Evolutionary conservation across 2,113 vertebrate genomes (phyloP).

Genomic region (Geococcyx californianus): DNA sequence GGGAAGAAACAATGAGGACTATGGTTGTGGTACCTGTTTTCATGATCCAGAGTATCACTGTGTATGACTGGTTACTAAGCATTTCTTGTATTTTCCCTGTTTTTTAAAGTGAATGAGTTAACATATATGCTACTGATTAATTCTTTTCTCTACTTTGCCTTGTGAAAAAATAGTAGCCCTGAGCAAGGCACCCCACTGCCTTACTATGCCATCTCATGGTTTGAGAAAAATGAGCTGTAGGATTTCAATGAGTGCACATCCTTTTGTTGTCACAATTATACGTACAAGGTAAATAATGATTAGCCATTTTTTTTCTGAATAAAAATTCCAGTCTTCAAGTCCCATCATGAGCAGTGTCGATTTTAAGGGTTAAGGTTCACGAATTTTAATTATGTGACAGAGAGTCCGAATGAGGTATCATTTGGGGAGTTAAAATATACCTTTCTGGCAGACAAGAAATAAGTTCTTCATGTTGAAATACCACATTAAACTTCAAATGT

Average conservation of each 20-base stretch:
- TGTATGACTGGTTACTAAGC: not conserved
- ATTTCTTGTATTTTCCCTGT: constrained; percentile 11
- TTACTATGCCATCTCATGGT: not conserved
- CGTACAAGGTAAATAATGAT: not conserved
- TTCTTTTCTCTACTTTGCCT: not conserved
- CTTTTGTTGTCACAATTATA: not conserved
- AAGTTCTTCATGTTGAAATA: not conserved
- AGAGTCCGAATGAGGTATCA: not conserved
- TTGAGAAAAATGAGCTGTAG: not conserved
- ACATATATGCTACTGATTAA: not conserved
- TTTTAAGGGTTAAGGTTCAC: not conserved
- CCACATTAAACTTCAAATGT: not conserved
- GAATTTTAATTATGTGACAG: not conserved
- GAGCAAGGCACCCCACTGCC: not conserved
- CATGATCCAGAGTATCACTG: not conserved
- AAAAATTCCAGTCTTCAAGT: not conserved
- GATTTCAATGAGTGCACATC: not conserved
- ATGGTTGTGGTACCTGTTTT: not conserved
- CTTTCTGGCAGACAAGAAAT: not conserved
- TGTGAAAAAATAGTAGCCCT: not conserved
- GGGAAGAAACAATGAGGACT: not conserved
- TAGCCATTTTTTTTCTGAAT: not conserved
- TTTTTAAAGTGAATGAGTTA: constrained; percentile 25
- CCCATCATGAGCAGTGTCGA: not conserved
- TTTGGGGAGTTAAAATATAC: not conserved